Evolutionary conservation across 2,113 vertebrate species (phyloP), one percentile per base, ranked within the genome.

Genomic region (Pogona vitticeps): DNA sequence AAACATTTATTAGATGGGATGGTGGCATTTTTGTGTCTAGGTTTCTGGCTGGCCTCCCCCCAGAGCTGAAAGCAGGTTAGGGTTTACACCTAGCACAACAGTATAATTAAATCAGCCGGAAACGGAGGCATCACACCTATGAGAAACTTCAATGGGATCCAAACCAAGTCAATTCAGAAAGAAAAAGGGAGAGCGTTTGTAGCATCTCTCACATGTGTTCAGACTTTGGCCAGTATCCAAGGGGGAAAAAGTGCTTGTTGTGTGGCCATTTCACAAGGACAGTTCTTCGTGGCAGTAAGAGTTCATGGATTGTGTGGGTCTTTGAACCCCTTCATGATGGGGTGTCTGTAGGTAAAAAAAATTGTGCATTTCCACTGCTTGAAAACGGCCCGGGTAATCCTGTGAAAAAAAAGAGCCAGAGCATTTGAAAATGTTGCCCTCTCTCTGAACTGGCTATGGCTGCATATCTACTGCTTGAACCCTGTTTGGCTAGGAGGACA

Each of bases 1-100:
- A 82, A 92, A 18, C 82, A 58, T 82, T 80, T 80, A 84, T 80
- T 83, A 68, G 91, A 76, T 77, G 67, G 26, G 59, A 72, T 86
- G 72, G n/a, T 1, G 18, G 86, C 88, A 42, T 88, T 87, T 86
- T 76, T 87, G 46, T 67, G 76, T 73, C 40, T 15, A 40, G 10
- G 52, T 81, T 76, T 82, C 42, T 76, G 65, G 58, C 58, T 38
- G 63, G 70, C 40, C 21, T 23, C 33, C 73, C 23, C 83, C 38
- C 31, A 26, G 40, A 75, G 78, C 6, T 36, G 38, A 36, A 31
- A 15, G 21, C 6, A 28, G n/a, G 58, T 65, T 63, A 61, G 40
- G 8, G 21, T 46, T 63, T 33, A 63, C 68, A 73, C 36, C 9
- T 42, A 9, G 17, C 14, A 17, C 7, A 85, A 58, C 63, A 28